Evolutionary conservation across 2,113 vertebrate genomes (phyloP).

Genomic region (Quiscalus mexicanus): DNA sequence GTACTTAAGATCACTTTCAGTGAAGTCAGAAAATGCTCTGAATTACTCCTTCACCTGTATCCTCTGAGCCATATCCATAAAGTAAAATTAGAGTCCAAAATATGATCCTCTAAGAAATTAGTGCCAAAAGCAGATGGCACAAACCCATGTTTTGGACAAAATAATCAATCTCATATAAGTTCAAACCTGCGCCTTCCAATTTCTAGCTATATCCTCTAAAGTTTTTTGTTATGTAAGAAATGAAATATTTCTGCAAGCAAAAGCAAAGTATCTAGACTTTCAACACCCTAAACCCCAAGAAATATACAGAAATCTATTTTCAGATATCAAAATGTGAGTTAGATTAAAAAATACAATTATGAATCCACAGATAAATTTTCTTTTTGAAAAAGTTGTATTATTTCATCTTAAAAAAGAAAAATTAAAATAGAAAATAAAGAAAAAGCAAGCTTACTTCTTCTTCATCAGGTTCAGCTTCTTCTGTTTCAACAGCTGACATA

Average conservation of each 20-base stretch:
- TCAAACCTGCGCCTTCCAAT: neutral
- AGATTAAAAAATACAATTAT: neutral
- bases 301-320: neutral
- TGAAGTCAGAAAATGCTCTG: neutral
- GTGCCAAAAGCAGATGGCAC: neutral
- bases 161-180: neutral
- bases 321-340: neutral
- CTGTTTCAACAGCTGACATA: constrained; percentile 80
- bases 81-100: neutral
- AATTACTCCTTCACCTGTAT: neutral
- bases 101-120: neutral
- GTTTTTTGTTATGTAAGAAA: neutral
- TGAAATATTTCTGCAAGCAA: neutral
- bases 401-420: neutral
- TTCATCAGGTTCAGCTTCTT: constrained; percentile 90
- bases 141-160: neutral
- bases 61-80: neutral
- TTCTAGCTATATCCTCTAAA: neutral
- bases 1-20: neutral
- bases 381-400: neutral
- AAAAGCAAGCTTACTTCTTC: constrained; percentile 86
- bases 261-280: neutral
- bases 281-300: neutral
- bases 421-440: neutral
- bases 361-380: neutral